These are phyloP conservation scores for Poeciliopsis infans DNA, from an alignment of 2,797 vertebrate species.

Conservation along the genomic window DNA sequence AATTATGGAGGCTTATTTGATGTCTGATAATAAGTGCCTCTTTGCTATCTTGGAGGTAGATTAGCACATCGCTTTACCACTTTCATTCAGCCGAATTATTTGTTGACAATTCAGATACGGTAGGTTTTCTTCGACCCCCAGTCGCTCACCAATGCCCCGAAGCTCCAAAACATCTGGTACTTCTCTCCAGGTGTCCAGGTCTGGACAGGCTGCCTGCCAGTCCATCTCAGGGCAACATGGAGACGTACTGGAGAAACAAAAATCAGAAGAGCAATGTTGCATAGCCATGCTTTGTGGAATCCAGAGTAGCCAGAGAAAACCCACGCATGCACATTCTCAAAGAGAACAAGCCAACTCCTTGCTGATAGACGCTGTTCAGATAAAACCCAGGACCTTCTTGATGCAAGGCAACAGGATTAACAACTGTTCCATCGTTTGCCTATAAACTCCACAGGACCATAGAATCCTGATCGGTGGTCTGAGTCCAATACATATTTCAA, in stretches of 20 bases:
- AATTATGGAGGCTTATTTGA: not conserved
- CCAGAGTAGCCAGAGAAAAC: not conserved
- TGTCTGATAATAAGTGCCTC: not conserved
- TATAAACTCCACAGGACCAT: not conserved
- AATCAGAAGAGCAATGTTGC: not conserved
- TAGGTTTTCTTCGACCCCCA: slow-evolving; percentile 25
- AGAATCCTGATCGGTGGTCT: not conserved
- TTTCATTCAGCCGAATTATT: slow-evolving; percentile 43
- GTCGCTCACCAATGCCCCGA: not conserved
- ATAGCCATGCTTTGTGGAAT: not conserved
- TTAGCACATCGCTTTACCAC: slow-evolving; percentile 16
- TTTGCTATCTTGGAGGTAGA: not conserved
- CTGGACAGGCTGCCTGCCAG: not conserved
- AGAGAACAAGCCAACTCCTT: not conserved
- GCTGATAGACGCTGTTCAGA: not conserved
- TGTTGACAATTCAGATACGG: slow-evolving; percentile 62
- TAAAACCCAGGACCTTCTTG: not conserved
- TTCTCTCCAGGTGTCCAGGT: not conserved
- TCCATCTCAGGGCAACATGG: not conserved
- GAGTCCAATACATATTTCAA: not conserved
- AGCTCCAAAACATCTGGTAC: not conserved
- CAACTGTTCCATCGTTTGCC: not conserved
- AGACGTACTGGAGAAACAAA: not conserved
- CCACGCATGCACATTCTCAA: not conserved
- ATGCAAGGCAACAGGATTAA: not conserved